Base-by-base conservation (phyloP, 2,888 invertebrate species). In the Cheilosia pagana region DNA sequence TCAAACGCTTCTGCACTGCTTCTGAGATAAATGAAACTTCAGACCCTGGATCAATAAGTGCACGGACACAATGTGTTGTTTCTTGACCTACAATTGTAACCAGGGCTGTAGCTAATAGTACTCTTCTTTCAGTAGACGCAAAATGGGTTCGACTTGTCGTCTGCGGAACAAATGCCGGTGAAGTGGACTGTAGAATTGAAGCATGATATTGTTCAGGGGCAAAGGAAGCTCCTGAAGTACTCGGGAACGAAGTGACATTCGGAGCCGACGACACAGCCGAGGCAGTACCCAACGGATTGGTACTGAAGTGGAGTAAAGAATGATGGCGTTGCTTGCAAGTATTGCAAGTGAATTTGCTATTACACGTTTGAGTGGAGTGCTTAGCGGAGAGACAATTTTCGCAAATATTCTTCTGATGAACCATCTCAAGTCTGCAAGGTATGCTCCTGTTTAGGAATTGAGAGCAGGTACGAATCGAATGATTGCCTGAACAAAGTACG, bases 161-260 rank as follows among this genome's bases (percentile, higher is more conserved):
- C 21, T 50, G 63, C 16, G 50, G 63, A 50, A 50, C 41, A 23
- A 53, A 53, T 28, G 52, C 16, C 10, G 48, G 50, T 21, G 67
- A 28, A 63, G 35, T 63, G 63, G 63, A 63, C 50, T 63, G 63
- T 62, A 62, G n/a, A 45, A 8, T 31, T 39, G 45, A 48, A 48
- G 19, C 6, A 6, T 48, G 0, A n/a, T 25, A 25, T 28, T 62
- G 48, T 23, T 25, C 25, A 6, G 23, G 6, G 25, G 52, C 52
- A 14, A n/a, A n/a, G 8, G 55, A 16, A 14, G 52, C 28, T 14
- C 14, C 23, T 14, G n/a, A 52, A 10, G 23, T 25, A 14, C 52
- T 52, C 7, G 41, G 41, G 10, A 41, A 1, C n/a, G n/a, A n/a
- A n/a, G n/a, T n/a, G 3, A 41, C 14, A 41, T 10, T 41, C 14